Evolutionary conservation across 2,113 vertebrate genomes (phyloP).

Genomic region (Bubo bubo): DNA sequence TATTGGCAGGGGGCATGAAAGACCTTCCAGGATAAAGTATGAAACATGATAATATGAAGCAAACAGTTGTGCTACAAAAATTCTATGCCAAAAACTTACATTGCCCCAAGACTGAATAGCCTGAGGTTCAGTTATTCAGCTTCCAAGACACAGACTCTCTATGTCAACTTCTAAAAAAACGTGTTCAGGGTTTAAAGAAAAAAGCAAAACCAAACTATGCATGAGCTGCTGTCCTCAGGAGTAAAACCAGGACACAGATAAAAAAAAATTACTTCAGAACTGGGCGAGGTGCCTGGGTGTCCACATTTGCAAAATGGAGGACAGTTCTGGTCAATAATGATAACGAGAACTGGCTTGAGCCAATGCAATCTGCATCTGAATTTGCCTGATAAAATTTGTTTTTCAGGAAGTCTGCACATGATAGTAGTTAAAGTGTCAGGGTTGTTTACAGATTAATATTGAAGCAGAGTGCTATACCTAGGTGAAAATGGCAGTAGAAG

Average conservation of each 20-base stretch:
- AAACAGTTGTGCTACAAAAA: not conserved
- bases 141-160: not conserved
- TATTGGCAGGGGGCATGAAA: not conserved
- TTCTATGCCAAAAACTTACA: not conserved
- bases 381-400: slow-evolving; percentile 75
- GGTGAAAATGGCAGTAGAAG: not conserved
- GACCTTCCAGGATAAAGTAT: not conserved
- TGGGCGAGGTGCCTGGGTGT: not conserved
- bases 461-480: not conserved
- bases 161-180: not conserved
- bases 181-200: not conserved
- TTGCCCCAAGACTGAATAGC: not conserved
- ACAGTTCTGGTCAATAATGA: slow-evolving; percentile 63
- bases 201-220: not conserved
- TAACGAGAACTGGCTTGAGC: slow-evolving; percentile 48
- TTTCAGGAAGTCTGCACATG: slow-evolving; percentile 52
- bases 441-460: slow-evolving; percentile 25
- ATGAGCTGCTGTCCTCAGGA: not conserved
- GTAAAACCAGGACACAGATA: not conserved
- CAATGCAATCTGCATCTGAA: slow-evolving; percentile 66
- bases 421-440: slow-evolving; percentile 3
- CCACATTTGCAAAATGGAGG: not conserved
- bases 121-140: not conserved
- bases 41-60: not conserved
- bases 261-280: slow-evolving; percentile 7